Evolutionary conservation across 2,113 vertebrate genomes (phyloP), one percentile per base, ranked within the genome.

Genomic region (Mesoclemmys tuberculata): DNA sequence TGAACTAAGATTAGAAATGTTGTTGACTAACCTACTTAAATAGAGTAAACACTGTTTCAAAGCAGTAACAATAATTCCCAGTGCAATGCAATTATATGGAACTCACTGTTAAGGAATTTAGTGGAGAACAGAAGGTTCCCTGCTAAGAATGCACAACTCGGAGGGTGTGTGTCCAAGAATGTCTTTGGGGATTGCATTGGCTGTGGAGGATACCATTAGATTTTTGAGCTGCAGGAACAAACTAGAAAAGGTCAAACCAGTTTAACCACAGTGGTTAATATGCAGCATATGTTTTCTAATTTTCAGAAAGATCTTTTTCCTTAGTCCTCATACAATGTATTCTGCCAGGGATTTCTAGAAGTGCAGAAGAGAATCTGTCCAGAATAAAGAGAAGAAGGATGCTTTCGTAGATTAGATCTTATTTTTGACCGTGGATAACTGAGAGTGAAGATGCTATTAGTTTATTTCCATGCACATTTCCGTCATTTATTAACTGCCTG

Each of bases 401-500:
- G 35, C 74, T 92, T 94, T 92, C 2, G 44, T 52, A 22, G 78
- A 84, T 91, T 54, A 52, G 49, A 41, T 80, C 80, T 55, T 80
- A 74, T 82, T 68, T 82, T 56, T 90, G 52, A 82, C 56, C 38
- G 8, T 27, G 52, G 44, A 10, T 77, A 54, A 61, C n/a, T 13
- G 19, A 21, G 80, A 21, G 68, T 88, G 81, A 55, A 5, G 12
- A 44, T 82, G 44, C 12, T 51, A 75, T 48, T 85, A n/a, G 55
- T 77, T 44, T 4, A 75, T 52, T 83, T 48, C n/a, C 88, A 2
- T 92, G 80, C 87, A 64, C 12, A 22, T 92, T 95, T 91, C 68
- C 84, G 0, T 54, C 75, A 1, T 48, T 84, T 55, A 3, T 75
- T 68, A 61, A 84, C 26, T 27, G 19, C 4, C 1, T 0, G 0